phyloP scores from a whole-genome alignment of 2,113 vertebrate species.

The Eretmochelys imbricata region DNA sequence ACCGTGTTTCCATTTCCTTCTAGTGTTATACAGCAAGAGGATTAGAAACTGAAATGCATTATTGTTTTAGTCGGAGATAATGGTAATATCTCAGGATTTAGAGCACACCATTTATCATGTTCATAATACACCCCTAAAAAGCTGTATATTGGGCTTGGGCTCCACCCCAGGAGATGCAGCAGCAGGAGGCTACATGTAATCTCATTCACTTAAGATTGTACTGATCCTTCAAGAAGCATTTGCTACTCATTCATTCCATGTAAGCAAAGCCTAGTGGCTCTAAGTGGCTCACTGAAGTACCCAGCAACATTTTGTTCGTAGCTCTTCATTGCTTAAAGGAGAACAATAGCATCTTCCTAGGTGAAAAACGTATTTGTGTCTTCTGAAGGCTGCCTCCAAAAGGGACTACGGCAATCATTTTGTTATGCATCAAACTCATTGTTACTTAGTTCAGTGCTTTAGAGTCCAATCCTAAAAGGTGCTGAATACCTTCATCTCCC shows the following conservation, averaged over 20 bases:
- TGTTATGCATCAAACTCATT: neutral
- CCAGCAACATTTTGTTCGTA: neutral
- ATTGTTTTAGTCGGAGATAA: neutral
- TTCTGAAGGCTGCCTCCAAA: neutral
- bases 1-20: neutral
- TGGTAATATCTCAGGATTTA: neutral
- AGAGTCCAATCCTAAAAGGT: neutral
- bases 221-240: conserved; percentile 7
- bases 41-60: conserved; percentile 10
- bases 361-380: neutral
- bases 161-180: neutral
- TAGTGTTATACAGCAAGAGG: neutral
- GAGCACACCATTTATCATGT: neutral
- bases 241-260: neutral
- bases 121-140: neutral
- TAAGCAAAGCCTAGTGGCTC: neutral
- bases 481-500: neutral
- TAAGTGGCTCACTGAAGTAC: neutral
- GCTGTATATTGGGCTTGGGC: neutral
- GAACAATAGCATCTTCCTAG: neutral
- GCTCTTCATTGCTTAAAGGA: neutral
- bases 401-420: neutral
- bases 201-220: neutral
- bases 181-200: neutral
- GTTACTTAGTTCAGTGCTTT: neutral